These are phyloP conservation scores for Orthosia cruda DNA, from an alignment of 2,888 invertebrate species.

Conservation along the genomic window DNA sequence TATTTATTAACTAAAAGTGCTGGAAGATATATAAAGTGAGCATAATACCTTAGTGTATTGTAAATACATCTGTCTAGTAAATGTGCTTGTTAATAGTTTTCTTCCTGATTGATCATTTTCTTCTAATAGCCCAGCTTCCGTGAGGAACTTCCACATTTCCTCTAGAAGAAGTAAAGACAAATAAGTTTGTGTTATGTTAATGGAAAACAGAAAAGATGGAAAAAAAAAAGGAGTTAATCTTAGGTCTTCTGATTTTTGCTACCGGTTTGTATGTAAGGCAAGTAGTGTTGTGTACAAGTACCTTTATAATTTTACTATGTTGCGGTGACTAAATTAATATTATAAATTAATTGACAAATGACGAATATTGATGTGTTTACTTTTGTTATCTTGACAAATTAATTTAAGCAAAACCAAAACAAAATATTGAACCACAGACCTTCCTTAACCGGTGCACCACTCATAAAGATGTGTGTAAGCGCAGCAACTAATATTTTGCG, in stretches of 20 bases:
- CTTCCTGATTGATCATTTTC: slow-evolving; percentile 80
- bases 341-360: too few species aligned
- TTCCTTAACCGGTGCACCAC: slow-evolving; percentile 87
- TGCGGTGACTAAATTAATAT: too few species aligned
- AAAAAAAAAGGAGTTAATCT: too few species aligned
- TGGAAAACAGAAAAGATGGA: too few species aligned
- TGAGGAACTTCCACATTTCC: slow-evolving; percentile 88
- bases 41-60: slow-evolving; percentile 81
- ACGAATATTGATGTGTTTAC: too few species aligned
- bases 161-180: slow-evolving; percentile 77
- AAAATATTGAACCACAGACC: slow-evolving; percentile 77
- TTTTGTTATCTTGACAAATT: too few species aligned
- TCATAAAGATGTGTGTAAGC: slow-evolving; percentile 91
- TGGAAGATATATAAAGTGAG: not conserved
- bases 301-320: too few species aligned
- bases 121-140: slow-evolving; percentile 84
- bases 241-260: too few species aligned
- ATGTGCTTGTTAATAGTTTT: slow-evolving; percentile 81
- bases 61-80: slow-evolving; percentile 86
- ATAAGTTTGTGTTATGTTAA: not conserved
- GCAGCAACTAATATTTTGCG: slow-evolving; percentile 85
- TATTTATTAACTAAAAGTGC: not conserved
- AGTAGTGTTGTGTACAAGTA: too few species aligned
- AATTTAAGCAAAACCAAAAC: not conserved
- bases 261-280: too few species aligned